Evolutionary conservation across 2,888 invertebrate species (phyloP).

Genomic region (Morpho achilles): DNA sequence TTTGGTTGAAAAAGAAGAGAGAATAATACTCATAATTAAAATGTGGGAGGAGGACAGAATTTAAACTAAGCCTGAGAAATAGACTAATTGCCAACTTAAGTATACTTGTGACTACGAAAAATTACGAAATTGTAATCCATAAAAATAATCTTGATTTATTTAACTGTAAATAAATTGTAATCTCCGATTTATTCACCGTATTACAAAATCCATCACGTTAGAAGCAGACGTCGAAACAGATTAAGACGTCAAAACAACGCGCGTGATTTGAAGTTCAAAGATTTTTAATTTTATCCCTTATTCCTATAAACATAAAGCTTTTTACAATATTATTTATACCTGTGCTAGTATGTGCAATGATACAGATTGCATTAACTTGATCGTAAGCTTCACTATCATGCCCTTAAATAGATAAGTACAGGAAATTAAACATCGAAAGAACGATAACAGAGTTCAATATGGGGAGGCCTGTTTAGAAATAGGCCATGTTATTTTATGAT

Average conservation of each 20-base stretch:
- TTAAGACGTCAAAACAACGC: background rate
- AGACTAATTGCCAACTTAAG: no score
- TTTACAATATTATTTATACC: background rate
- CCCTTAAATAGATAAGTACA: conserved; percentile 48
- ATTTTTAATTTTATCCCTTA: background rate
- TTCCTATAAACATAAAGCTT: background rate
- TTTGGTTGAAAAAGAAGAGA: no score
- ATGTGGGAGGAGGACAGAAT: no score
- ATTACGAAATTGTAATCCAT: background rate
- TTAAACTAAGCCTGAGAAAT: no score
- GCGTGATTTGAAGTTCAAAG: background rate
- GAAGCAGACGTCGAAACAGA: conserved; percentile 7
- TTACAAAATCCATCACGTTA: conserved; percentile 3
- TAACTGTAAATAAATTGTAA: no score
- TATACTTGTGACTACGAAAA: no score
- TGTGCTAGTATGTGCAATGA: conserved; percentile 6
- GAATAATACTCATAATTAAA: no score
- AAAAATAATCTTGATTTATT: no score
- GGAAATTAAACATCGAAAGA: conserved; percentile 70
- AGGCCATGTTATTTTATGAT: conserved; percentile 10
- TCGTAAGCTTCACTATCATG: conserved; percentile 15
- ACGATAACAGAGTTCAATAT: conserved; percentile 26
- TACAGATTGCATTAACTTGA: conserved; percentile 18
- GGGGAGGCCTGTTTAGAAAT: conserved; percentile 16
- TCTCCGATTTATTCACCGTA: no score